These are phyloP conservation scores for Caenorhabditis inopinata DNA, from an alignment of 1,140 invertebrate species.

Conservation along the genomic window DNA sequence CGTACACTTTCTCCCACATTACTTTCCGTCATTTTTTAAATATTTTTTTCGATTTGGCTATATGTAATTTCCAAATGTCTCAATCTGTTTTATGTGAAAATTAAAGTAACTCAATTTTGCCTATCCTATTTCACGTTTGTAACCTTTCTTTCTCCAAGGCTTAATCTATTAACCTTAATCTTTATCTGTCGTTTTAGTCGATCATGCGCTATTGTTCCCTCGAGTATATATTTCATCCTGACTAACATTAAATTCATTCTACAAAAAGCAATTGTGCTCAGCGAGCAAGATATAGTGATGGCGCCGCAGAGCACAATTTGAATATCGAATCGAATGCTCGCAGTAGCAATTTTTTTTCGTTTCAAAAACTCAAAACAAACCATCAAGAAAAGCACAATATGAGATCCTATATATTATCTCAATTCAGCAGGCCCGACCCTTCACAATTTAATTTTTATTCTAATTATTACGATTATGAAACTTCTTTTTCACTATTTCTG, in stretches of 20 bases:
- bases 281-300: conserved; percentile 10
- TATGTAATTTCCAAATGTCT: too few species aligned
- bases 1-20: too few species aligned
- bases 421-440: too few species aligned
- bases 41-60: background rate
- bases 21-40: background rate
- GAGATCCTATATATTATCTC: conserved; percentile 25
- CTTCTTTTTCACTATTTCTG: conserved; percentile 19
- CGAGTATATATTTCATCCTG: background rate
- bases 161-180: background rate
- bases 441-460: conserved; percentile 7
- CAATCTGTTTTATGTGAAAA: conserved; percentile 14
- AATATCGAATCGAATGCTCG: background rate
- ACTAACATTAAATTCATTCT: conserved; percentile 29
- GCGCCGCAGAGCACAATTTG: background rate
- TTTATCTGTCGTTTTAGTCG: background rate
- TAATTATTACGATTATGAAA: conserved; percentile 22
- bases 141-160: background rate
- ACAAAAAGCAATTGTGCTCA: conserved; percentile 21
- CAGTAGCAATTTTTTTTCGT: too few species aligned
- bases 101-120: background rate
- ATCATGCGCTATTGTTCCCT: background rate
- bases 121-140: background rate
- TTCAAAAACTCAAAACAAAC: too few species aligned
- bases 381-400: conserved; percentile 33